Conservation (phyloP, 1,140 invertebrate species). For the Drosophila jambulina region DNA sequence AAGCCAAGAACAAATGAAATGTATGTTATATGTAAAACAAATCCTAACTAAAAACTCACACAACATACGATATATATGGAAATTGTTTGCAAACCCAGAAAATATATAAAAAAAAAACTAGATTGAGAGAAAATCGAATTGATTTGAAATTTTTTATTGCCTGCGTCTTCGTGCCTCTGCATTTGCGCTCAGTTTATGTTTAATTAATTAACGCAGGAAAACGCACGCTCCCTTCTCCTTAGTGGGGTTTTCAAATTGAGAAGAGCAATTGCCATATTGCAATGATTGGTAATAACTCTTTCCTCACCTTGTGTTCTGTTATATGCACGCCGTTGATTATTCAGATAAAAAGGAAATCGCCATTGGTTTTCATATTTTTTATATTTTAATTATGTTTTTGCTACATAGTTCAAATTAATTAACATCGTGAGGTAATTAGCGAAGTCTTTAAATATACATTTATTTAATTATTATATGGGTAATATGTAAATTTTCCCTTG, state of each 20-base stretch:
- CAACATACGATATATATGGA: constrained; percentile 51
- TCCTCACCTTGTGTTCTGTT: neutral
- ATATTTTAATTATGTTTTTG: neutral
- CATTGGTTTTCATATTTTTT: constrained; percentile 6
- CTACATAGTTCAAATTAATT: neutral
- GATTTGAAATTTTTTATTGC: constrained; percentile 52
- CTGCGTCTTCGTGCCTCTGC: constrained; percentile 48
- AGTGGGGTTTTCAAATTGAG: constrained; percentile 7
- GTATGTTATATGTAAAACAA: constrained; percentile 61
- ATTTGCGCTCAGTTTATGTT: constrained; percentile 46
- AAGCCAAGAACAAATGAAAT: constrained; percentile 74
- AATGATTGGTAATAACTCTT: constrained; percentile 8
- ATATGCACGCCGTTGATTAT: neutral
- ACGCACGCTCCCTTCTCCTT: constrained; percentile 10
- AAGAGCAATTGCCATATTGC: constrained; percentile 8
- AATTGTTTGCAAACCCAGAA: constrained; percentile 63
- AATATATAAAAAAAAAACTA: constrained; percentile 53
- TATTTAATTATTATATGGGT: too few species aligned
- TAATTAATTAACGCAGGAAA: constrained; percentile 25
- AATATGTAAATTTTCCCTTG: too few species aligned
- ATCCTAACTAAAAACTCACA: constrained; percentile 68
- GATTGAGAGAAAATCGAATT: constrained; percentile 52
- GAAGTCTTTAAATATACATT: too few species aligned
- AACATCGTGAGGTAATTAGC: neutral
- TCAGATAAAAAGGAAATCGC: neutral